Base-by-base conservation (phyloP, 2,113 vertebrate species). In the Campylomormyrus tamandua region DNA sequence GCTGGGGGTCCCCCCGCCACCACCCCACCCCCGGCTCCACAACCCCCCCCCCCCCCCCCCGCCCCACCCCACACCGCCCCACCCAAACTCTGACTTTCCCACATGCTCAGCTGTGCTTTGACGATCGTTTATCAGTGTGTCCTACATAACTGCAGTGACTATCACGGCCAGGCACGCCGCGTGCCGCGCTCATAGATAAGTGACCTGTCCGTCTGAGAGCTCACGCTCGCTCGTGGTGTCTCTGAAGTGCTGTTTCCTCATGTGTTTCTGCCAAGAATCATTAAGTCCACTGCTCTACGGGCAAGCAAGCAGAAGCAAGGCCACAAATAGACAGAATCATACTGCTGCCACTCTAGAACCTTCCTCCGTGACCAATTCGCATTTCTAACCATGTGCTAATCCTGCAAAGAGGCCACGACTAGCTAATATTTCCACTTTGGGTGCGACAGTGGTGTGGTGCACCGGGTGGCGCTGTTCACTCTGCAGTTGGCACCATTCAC, bases 51-150 rank as follows among this genome's bases (percentile, higher is more conserved):
- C 42, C 35, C 19, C 31, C 80, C 50, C 19, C n/a, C n/a, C n/a
- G n/a, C n/a, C n/a, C n/a, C n/a, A n/a, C n/a, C n/a, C n/a, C n/a
- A n/a, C n/a, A n/a, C n/a, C n/a, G n/a, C n/a, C n/a, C n/a, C n/a
- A n/a, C n/a, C n/a, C 53, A 5, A 21, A 2, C 19, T 21, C 53
- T n/a, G 39, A 42, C 42, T 83, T 39, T 46, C 35, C 46, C 83
- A 45, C 83, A 86, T 48, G 7, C 83, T 27, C 83, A 86, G 83
- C 83, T 86, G n/a, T 35, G 50, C 85, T 87, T 53, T 87, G 85
- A n/a, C 50, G 49, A 53, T 87, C 49, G 49, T 87, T 87, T 87
- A 87, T 87, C 85, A 87, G 49, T 3, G n/a, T 21, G 50, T 87
- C 50, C 85, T 31, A 53, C 48, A 87, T 53, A 19, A n/a, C 49